These are phyloP conservation scores for Nebria brevicollis DNA, from an alignment of 2,888 invertebrate species.

Conservation along the genomic window DNA sequence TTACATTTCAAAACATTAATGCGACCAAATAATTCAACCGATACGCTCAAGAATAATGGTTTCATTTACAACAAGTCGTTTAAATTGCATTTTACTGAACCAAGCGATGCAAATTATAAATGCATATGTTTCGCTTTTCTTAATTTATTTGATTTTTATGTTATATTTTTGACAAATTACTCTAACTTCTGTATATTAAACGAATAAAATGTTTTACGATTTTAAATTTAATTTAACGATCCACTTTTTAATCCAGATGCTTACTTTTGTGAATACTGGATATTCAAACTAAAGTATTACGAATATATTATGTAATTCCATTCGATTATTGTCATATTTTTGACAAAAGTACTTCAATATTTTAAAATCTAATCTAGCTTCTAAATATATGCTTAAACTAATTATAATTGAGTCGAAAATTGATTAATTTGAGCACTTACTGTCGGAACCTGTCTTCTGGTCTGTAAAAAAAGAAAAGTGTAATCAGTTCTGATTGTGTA, in stretches of 20 bases:
- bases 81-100: not conserved
- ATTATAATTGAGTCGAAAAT: not conserved
- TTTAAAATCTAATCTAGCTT: not conserved
- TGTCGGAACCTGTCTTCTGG: constrained; percentile 12
- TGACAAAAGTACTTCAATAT: too few relatives aligned
- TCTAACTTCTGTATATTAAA: too few relatives aligned
- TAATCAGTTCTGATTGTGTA: constrained; percentile 8
- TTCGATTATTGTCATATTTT: too few relatives aligned
- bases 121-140: not conserved
- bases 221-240: too few relatives aligned
- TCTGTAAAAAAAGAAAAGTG: constrained; percentile 16
- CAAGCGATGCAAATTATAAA: not conserved
- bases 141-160: not conserved
- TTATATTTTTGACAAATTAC: too few relatives aligned
- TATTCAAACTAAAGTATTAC: too few relatives aligned
- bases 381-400: not conserved
- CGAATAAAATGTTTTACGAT: too few relatives aligned
- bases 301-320: too few relatives aligned
- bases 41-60: constrained; percentile 27
- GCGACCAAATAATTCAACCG: constrained; percentile 31
- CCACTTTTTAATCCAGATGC: too few relatives aligned
- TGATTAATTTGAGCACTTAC: not conserved
- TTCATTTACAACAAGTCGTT: not conserved
- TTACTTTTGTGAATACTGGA: too few relatives aligned
- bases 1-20: constrained; percentile 41